Evolutionary conservation across 1,140 invertebrate genomes (phyloP).

Genomic region (Drosophila takahashii): DNA sequence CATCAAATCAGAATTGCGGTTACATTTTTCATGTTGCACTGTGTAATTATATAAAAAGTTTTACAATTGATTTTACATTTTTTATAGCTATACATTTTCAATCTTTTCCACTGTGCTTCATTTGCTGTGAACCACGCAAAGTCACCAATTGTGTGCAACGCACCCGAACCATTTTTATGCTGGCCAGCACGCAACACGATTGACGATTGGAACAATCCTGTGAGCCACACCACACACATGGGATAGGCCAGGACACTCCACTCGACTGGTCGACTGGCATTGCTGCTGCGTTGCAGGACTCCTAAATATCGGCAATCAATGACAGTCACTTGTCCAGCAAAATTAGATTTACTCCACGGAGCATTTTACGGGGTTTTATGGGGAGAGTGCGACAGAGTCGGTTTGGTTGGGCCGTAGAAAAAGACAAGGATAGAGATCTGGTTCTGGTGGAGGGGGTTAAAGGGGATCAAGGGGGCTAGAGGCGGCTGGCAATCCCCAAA

Average conservation of each 20-base stretch:
- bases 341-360: constrained; percentile 75
- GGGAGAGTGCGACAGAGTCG: background rate
- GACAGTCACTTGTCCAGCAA: constrained; percentile 76
- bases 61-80: too few relatives aligned
- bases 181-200: constrained; percentile 67
- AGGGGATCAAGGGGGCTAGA: too few relatives aligned
- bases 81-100: background rate
- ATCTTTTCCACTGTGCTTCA: constrained; percentile 10
- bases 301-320: constrained; percentile 73
- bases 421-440: background rate
- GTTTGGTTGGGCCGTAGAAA: background rate
- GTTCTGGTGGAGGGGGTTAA: background rate
- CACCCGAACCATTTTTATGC: constrained; percentile 62
- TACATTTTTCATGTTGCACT: too few relatives aligned
- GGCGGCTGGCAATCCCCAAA: constrained; percentile 16
- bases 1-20: too few relatives aligned
- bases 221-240: constrained; percentile 29
- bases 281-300: constrained; percentile 38
- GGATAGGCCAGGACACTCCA: constrained; percentile 9
- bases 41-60: too few relatives aligned
- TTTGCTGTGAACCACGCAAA: constrained; percentile 16
- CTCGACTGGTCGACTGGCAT: constrained; percentile 10
- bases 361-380: constrained; percentile 57
- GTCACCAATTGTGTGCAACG: constrained; percentile 55
- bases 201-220: constrained; percentile 71